phyloP scores from a whole-genome alignment of 92 coral and sea anemone species.

The Actinostola sp. region DNA sequence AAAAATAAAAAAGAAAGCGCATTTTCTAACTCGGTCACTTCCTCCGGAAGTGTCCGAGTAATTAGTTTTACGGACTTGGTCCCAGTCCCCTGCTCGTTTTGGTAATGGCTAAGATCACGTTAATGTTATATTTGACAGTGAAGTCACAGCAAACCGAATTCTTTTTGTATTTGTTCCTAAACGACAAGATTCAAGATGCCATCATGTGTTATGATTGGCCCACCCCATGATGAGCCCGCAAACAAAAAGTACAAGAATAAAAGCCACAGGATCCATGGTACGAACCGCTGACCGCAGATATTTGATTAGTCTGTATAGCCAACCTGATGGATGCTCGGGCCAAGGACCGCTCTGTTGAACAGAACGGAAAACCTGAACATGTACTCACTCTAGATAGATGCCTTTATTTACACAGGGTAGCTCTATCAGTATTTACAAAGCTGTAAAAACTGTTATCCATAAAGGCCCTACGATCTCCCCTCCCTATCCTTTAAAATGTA shows the following conservation, averaged over 20 bases:
- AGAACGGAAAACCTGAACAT: neutral
- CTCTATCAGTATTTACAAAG: neutral
- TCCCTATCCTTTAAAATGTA: no score
- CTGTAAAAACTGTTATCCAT: no score
- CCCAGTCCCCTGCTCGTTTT: no score
- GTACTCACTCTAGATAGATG: neutral
- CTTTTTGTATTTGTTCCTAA: neutral
- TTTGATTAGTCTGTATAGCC: conserved; percentile 56
- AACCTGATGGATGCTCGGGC: conserved; percentile 78
- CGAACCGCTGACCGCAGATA: conserved; percentile 82
- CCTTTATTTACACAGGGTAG: neutral
- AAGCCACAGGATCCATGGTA: conserved; percentile 70
- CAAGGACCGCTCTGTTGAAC: conserved; percentile 63
- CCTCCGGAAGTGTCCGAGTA: no score
- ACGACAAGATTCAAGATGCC: neutral
- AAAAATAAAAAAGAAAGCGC: no score
- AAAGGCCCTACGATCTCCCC: no score
- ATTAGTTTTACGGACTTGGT: no score
- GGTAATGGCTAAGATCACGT: no score
- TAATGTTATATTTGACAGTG: no score
- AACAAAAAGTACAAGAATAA: conserved; percentile 57
- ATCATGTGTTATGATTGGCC: neutral
- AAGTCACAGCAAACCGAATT: no score
- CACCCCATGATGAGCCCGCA: conserved; percentile 62
- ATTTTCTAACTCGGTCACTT: no score